Conservation (phyloP, 2,797 vertebrate genomes). For the Melanotaenia pygmaea region DNA sequence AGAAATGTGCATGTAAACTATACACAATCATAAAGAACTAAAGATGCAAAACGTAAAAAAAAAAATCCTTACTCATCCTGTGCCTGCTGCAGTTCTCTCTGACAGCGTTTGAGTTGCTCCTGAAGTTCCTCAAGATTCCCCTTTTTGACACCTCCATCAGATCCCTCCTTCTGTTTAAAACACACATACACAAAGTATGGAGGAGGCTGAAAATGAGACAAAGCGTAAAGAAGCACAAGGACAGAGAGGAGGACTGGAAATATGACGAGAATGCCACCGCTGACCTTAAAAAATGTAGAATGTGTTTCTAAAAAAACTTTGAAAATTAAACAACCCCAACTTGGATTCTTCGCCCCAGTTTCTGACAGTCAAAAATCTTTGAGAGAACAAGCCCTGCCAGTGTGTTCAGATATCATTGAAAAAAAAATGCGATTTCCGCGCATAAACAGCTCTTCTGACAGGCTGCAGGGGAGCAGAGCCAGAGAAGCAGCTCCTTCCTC, state of each 20-base stretch:
- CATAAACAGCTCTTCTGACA: constrained; percentile 54
- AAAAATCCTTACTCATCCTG: constrained; percentile 86
- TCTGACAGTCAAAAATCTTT: constrained; percentile 57
- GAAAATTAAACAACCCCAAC: constrained; percentile 13
- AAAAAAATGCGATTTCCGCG: constrained; percentile 23
- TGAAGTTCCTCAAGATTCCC: constrained; percentile 81
- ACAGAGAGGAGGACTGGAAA: constrained; percentile 33
- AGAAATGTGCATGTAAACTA: not conserved
- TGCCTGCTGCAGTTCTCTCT: constrained; percentile 83
- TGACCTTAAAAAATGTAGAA: constrained; percentile 42
- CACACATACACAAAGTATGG: constrained; percentile 17
- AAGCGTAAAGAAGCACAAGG: constrained; percentile 7
- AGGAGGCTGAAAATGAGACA: constrained; percentile 2
- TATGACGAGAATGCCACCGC: constrained; percentile 14
- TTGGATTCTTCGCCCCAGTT: constrained; percentile 61
- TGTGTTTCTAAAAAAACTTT: constrained; percentile 40
- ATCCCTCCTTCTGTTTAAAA: constrained; percentile 47
- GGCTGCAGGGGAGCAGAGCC: constrained; percentile 57
- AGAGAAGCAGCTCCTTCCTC: constrained; percentile 32
- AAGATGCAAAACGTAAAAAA: not conserved
- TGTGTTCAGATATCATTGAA: constrained; percentile 41
- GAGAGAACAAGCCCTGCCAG: constrained; percentile 40
- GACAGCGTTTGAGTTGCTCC: constrained; percentile 81
- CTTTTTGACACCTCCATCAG: constrained; percentile 64
- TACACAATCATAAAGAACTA: not conserved